phyloP scores from a whole-genome alignment of 2,113 vertebrate genomes.

The Crotalus tigris region DNA sequence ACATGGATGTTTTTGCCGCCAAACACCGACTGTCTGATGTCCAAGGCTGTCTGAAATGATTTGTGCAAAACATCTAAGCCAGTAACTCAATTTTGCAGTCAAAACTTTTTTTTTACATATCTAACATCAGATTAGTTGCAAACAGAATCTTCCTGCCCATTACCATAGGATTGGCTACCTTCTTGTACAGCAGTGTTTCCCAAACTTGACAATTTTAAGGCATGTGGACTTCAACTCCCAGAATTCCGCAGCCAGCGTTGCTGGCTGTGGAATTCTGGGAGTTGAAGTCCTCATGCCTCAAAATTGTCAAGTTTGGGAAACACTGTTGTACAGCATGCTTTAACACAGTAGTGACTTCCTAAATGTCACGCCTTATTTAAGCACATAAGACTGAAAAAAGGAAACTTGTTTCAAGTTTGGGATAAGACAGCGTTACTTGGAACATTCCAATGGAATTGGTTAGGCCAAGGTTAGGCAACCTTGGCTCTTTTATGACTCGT shows the following conservation, averaged over 20 bases:
- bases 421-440: not conserved
- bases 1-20: constrained; percentile 99
- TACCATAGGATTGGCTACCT: not conserved
- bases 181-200: not conserved
- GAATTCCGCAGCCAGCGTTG: too few species aligned
- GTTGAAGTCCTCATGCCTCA: too few species aligned
- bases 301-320: too few species aligned
- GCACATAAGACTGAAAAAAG: not conserved
- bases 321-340: not conserved
- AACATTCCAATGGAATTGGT: not conserved
- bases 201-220: too few species aligned
- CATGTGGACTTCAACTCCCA: too few species aligned
- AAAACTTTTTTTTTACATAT: not conserved
- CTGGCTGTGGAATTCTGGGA: too few species aligned
- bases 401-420: not conserved
- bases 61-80: not conserved
- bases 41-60: constrained; percentile 85
- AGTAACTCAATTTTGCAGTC: not conserved
- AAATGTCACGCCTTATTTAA: not conserved
- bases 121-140: not conserved
- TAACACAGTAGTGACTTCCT: not conserved
- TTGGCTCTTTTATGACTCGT: too few species aligned
- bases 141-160: not conserved
- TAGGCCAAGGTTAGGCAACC: not conserved
- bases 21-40: constrained; percentile 98